A percentile compares a stretch with the other conserved stretches of the same genome.
Evolutionary conservation across 2,888 invertebrate genomes (phyloP).

Genomic region (Dione juno): DNA sequence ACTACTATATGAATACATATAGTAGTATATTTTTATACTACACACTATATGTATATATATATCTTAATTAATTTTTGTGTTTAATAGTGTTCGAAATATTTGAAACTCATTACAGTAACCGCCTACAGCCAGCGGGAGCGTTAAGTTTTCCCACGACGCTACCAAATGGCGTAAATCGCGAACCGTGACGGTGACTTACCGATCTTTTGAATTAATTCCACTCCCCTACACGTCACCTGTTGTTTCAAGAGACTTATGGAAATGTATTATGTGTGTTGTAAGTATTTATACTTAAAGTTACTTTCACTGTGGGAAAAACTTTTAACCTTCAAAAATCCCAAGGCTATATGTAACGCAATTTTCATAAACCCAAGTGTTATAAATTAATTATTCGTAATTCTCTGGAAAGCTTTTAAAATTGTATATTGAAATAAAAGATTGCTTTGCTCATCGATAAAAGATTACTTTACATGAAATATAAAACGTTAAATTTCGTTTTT

Average conservation of each 20-base stretch:
- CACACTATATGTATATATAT: too few species aligned
- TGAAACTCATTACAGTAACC: constrained; percentile 25
- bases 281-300: constrained; percentile 33
- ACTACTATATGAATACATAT: too few species aligned
- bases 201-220: constrained; percentile 72
- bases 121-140: constrained; percentile 53
- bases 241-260: constrained; percentile 51
- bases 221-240: constrained; percentile 70
- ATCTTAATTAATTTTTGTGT: background rate
- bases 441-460: too few species aligned
- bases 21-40: too few species aligned
- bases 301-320: constrained; percentile 33
- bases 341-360: background rate
- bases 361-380: background rate
- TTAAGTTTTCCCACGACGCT: constrained; percentile 81
- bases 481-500: too few species aligned
- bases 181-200: constrained; percentile 81
- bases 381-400: background rate
- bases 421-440: too few species aligned
- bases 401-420: background rate
- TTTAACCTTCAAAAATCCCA: constrained; percentile 28
- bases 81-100: background rate
- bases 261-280: constrained; percentile 35
- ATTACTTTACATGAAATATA: too few species aligned
- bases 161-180: constrained; percentile 68